phyloP scores from a whole-genome alignment of 2,797 vertebrate genomes.

The Ispidina picta region DNA sequence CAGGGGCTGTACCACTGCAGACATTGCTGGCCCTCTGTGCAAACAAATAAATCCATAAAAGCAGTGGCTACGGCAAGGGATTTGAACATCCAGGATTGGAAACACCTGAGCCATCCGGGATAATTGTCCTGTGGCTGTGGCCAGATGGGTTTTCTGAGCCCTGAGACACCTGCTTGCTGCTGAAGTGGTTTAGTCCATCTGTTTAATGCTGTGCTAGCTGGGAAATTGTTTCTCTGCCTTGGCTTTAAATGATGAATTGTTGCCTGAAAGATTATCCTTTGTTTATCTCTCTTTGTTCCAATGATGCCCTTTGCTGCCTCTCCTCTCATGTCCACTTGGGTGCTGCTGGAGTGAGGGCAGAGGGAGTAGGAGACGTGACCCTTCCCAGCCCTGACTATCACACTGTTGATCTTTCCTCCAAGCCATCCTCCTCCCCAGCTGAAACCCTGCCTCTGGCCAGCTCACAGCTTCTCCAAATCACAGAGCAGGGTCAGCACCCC shows the following conservation, averaged over 20 bases:
- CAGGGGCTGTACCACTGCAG: slow-evolving; percentile 48
- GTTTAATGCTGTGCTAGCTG: slow-evolving; percentile 20
- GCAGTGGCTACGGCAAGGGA: not conserved
- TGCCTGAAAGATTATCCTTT: slow-evolving; percentile 52
- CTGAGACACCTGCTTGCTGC: not conserved
- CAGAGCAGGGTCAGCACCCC: not conserved
- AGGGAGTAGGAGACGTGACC: not conserved
- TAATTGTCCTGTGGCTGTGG: not conserved
- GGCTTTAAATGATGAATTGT: slow-evolving; percentile 55
- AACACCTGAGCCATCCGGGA: not conserved
- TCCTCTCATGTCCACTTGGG: not conserved
- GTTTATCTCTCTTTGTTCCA: slow-evolving; percentile 43
- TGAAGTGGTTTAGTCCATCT: slow-evolving; percentile 55
- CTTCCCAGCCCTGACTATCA: not conserved
- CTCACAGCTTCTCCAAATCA: not conserved
- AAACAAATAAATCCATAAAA: not conserved
- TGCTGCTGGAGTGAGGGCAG: rapidly evolving
- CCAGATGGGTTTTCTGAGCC: not conserved
- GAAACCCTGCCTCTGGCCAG: not conserved
- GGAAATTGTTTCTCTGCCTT: slow-evolving; percentile 42
- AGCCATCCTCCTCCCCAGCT: not conserved
- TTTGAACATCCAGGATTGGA: not conserved
- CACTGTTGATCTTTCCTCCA: not conserved
- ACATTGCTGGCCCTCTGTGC: not conserved
- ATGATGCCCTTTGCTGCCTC: slow-evolving; percentile 18